Evolutionary conservation across 2,797 vertebrate genomes (phyloP).

Genomic region (Helarctos malayanus): DNA sequence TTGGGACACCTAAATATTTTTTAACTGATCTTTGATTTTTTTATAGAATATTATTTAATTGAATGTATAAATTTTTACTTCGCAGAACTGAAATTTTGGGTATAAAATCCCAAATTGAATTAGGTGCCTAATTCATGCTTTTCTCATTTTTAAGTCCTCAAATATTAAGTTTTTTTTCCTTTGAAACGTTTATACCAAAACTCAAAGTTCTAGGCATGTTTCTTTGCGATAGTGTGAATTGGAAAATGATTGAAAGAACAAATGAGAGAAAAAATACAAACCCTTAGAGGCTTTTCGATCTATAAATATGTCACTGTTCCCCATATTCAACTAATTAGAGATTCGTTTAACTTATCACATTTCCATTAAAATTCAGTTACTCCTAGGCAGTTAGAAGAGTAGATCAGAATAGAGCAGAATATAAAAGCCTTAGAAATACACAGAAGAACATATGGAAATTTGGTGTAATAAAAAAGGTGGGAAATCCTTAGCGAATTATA

Average conservation of each 20-base stretch:
- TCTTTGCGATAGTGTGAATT: background rate
- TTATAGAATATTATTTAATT: background rate
- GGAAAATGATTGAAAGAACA: slow-evolving; percentile 16
- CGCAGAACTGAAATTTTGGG: slow-evolving; percentile 70
- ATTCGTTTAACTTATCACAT: background rate
- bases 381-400: background rate
- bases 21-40: background rate
- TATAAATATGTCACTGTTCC: background rate
- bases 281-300: background rate
- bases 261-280: slow-evolving; percentile 17
- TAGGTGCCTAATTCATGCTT: background rate
- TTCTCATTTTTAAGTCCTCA: slow-evolving; percentile 72
- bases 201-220: background rate
- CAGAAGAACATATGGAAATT: background rate
- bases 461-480: background rate
- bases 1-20: slow-evolving; percentile 28
- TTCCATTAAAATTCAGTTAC: background rate
- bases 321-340: background rate
- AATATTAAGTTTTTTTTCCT: slow-evolving; percentile 80
- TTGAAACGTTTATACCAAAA: slow-evolving; percentile 62
- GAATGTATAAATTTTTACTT: slow-evolving; percentile 67
- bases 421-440: background rate
- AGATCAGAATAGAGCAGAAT: background rate
- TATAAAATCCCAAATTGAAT: slow-evolving; percentile 54
- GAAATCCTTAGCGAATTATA: background rate